Evolutionary conservation across 2,113 vertebrate genomes (phyloP).

Genomic region (Porphyrio hochstetteri): DNA sequence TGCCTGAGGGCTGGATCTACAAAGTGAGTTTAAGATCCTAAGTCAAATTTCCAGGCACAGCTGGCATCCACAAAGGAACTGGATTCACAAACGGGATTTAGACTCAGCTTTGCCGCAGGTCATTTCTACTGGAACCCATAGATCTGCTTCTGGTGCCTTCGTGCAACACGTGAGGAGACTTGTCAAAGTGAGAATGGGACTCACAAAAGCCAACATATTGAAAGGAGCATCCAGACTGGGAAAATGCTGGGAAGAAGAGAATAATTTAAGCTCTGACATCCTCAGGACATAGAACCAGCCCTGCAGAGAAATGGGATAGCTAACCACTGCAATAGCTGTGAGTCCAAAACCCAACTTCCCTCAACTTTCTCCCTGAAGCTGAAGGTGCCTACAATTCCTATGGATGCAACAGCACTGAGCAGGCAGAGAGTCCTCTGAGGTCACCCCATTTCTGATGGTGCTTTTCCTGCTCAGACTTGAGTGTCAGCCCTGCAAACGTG

Average conservation of each 20-base stretch:
- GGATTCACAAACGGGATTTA: not conserved
- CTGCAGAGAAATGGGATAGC: fast-evolving
- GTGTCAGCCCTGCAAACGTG: fast-evolving
- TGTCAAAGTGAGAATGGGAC: not conserved
- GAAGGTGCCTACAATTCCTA: not conserved
- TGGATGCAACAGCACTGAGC: not conserved
- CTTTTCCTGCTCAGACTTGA: not conserved
- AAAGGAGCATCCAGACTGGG: not conserved
- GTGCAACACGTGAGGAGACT: not conserved
- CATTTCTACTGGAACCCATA: not conserved
- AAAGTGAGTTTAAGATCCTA: conserved; percentile 26
- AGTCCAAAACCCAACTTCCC: not conserved
- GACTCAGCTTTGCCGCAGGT: not conserved
- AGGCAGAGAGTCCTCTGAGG: not conserved
- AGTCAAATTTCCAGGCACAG: conserved; percentile 1
- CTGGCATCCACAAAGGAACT: not conserved
- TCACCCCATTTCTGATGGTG: not conserved
- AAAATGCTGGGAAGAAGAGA: not conserved
- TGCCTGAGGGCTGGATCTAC: not conserved
- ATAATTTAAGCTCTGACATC: not conserved
- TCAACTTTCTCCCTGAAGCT: not conserved
- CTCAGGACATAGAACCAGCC: not conserved
- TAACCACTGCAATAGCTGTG: not conserved
- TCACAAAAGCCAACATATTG: not conserved
- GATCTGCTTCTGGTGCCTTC: not conserved